Base-by-base conservation (phyloP, 1,140 invertebrate species). In the Xylocopa sonorina region DNA sequence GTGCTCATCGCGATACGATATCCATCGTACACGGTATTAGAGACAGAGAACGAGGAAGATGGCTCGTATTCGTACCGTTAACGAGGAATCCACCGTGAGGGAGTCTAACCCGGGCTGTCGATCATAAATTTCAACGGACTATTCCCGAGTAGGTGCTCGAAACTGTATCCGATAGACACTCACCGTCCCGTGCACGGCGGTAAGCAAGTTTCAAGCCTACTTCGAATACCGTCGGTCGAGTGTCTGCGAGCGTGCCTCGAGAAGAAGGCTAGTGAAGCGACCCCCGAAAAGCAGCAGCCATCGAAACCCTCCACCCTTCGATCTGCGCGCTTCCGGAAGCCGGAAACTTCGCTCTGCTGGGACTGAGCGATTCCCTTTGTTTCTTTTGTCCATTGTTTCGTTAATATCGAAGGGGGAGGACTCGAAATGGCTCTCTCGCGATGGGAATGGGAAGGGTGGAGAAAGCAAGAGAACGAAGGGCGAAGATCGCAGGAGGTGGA, bases 181-280 rank as follows among this genome's bases (percentile, higher is more conserved):
- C 27, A 5, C 18, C 27, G 29, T 57, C 46, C 81, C 51, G 34
- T 69, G 71, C 69, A 58, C 57, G 69, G 10, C 60, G 24, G 82
- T 85, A 84, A 85, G 83, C 83, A 84, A 85, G 38, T 85, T 84
- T 85, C 62, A 62, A 55, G 43, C 66, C 79, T 76, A 80, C 78
- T 84, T 81, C 64, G 72, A 80, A 66, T 76, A 75, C 53, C 50
- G 18, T 46, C n/a, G 60, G 29, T 73, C 29, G 38, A 53, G 76
- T 51, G 41, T 32, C 46, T 71, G 16, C 27, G 12, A 76, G 43
- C 58, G 63, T 46, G 63, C 18, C 41, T 67, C 24, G 46, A 32
- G 67, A 75, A 83, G 53, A 75, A 83, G 82, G 48, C 14, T 62
- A 50, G 29, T 18, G 41, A 60, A 68, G 9, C 41, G 24, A 50